Evolutionary conservation across 2,888 invertebrate genomes (phyloP).

Genomic region (Hypolimnas misippus): DNA sequence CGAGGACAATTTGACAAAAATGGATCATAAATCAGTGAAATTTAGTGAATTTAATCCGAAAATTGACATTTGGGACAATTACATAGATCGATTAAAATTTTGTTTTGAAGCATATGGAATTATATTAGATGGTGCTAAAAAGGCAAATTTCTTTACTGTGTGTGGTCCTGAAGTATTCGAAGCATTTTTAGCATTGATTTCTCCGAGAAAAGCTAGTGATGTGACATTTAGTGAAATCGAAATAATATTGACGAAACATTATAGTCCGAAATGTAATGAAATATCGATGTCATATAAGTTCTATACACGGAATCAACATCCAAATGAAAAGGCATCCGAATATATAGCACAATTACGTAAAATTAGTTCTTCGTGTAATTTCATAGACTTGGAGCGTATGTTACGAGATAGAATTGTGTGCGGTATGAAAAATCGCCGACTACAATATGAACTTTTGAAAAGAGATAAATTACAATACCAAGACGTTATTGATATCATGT

Average conservation of each 20-base stretch:
- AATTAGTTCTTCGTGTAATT: constrained; percentile 42
- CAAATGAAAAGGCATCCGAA: constrained; percentile 18
- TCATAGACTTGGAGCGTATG: constrained; percentile 40
- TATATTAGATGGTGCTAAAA: not conserved
- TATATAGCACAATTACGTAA: constrained; percentile 34
- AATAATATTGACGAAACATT: not conserved
- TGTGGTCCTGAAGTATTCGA: constrained; percentile 29
- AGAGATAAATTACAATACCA: constrained; percentile 34
- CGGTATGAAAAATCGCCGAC: constrained; percentile 5
- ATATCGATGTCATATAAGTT: not conserved
- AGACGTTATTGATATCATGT: constrained; percentile 39
- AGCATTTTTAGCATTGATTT: too few species aligned
- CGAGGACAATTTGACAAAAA: too few species aligned
- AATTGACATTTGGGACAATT: too few species aligned
- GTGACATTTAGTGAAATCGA: too few species aligned
- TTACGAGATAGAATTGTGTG: constrained; percentile 41
- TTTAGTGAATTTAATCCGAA: too few species aligned
- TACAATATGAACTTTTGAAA: constrained; percentile 18
- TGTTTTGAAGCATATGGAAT: too few species aligned
- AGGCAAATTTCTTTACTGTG: constrained; percentile 33
- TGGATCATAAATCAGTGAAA: too few species aligned
- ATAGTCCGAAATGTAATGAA: not conserved
- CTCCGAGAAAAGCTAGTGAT: too few species aligned
- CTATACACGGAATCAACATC: not conserved
- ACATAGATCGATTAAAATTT: too few species aligned